Base-by-base conservation (phyloP, 2,113 vertebrate species). In the Chaetura pelagica region DNA sequence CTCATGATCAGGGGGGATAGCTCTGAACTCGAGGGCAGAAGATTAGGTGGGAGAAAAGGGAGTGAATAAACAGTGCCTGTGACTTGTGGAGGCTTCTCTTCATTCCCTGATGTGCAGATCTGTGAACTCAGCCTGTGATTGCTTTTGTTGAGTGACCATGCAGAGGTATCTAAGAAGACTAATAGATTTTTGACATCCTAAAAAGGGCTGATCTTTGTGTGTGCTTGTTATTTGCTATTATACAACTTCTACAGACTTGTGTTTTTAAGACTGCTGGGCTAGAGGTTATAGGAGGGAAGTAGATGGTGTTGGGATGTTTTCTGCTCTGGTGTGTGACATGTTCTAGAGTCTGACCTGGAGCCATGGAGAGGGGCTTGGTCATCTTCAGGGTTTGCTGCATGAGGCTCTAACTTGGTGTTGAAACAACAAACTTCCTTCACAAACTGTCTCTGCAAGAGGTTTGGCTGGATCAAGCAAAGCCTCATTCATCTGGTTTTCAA, bases 321-420 rank as follows among this genome's bases (percentile, higher is more conserved):
- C 52, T 30, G 51, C 44, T 46, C 35, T 12, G n/a, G n/a, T n/a
- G n/a, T n/a, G 38, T 16, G 4, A 26, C 3, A 6, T 12, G 2
- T 34, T 52, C 27, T 29, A 14, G n/a, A 12, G 32, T 5, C 23
- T 8, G 27, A 17, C 48, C 20, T 13, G 15, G 1, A 12, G 34
- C 34, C 19, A 24, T 17, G 10, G 29, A 4, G 20, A 17, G 20
- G 5, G 16, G 1, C 7, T 5, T 0, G 9, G 6, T 12, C 6
- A 3, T 15, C 51, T 48, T 23, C n/a, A 21, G 51, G 24, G 29
- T 46, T 32, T 76, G 63, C 26, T 59, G 23, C 26, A 3, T 14
- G 14, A 24, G 29, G 51, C 57, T 16, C 14, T 6, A 34, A 14
- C 19, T 16, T 46, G 55, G 12, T 35, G 34, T 23, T 48, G 38